phyloP scores from a whole-genome alignment of 2,113 vertebrate genomes.

The Murina feae region DNA sequence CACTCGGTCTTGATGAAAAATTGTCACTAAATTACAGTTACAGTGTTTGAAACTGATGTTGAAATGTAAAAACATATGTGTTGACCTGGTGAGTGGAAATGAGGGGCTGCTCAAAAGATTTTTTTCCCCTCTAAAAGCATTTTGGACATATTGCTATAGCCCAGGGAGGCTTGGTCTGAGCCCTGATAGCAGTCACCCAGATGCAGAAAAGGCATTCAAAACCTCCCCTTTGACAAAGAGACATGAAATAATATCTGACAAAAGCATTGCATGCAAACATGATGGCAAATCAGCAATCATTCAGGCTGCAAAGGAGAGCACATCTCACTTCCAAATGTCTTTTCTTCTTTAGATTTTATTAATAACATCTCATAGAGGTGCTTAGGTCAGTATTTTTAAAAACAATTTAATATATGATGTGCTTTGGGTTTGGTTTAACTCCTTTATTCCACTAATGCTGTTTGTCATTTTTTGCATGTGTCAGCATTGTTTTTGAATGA shows the following conservation, averaged over 20 bases:
- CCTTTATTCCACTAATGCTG: conserved; percentile 87
- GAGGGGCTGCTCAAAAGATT: conserved; percentile 77
- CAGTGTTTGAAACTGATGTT: background rate
- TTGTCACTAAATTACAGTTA: background rate
- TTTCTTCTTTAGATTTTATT: conserved; percentile 74
- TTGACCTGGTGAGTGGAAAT: conserved; percentile 80
- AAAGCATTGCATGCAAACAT: conserved; percentile 80
- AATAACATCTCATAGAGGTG: conserved; percentile 84
- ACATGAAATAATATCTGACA: conserved; percentile 76
- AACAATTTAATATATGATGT: conserved; percentile 84
- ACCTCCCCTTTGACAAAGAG: conserved; percentile 77
- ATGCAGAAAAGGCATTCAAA: conserved; percentile 71
- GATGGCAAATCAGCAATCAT: conserved; percentile 86
- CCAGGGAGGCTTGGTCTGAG: conserved; percentile 77
- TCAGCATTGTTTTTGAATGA: conserved; percentile 85
- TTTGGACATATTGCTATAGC: conserved; percentile 70
- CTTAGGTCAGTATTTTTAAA: conserved; percentile 90
- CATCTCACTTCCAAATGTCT: conserved; percentile 78
- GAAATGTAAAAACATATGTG: conserved; percentile 64
- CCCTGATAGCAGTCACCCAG: conserved; percentile 79
- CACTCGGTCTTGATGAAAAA: conserved; percentile 34
- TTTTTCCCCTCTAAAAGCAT: conserved; percentile 78
- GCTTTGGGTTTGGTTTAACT: conserved; percentile 81
- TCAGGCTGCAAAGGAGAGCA: conserved; percentile 77
- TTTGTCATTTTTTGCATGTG: conserved; percentile 84